Base-by-base conservation (phyloP, 2,888 invertebrate genomes). In the Caenorhabditis panamensis region DNA sequence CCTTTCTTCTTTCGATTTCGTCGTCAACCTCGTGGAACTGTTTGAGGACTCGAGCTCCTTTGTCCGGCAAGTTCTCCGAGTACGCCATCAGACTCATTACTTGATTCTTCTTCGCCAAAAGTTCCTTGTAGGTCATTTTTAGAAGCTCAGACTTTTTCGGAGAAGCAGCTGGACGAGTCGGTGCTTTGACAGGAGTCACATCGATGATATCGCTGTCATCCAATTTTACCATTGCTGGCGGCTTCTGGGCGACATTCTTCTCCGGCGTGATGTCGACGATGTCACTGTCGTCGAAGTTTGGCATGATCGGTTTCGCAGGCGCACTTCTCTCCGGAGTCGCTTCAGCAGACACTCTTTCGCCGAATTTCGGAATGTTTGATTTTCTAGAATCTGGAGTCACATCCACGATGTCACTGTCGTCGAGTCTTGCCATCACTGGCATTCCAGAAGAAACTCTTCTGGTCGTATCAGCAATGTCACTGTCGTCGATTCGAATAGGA, bases 11-110 rank as follows among this genome's bases (percentile, higher is more conserved):
- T 26, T 81, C 82, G 3, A 77, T 24, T 16, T 73, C 77, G 26
- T 82, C 77, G 26, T 77, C 82, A 16, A 82, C 36, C 0, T 51
- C 73, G 41, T 72, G 44, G 41, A 77, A 73, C 13, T 82, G 51
- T 13, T 20, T 20, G 11, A 51, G 37, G 2, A 82, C 31, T 6
- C 44, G 31, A 8, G 4, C 22, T 1, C 82, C 82, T 31, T 69
- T 61, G 26, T 82, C 77, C 0, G 81, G 76, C n/a, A 81, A 47
- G 41, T 28, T 31, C 5, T 56, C 49, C 1, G 51, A n/a, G 26
- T 67, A 58, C 6, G 18, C 31, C 16, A 81, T 37, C 22, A 76
- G 31, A 8, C 26, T 56, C 72, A 71, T 69, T 4, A 71, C 31
- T 28, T 64, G 24, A 28, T 71, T 80, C 37, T 62, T 75, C 11